These are phyloP conservation scores for Venusia cambrica DNA, from an alignment of 2,888 invertebrate species.

Conservation along the genomic window DNA sequence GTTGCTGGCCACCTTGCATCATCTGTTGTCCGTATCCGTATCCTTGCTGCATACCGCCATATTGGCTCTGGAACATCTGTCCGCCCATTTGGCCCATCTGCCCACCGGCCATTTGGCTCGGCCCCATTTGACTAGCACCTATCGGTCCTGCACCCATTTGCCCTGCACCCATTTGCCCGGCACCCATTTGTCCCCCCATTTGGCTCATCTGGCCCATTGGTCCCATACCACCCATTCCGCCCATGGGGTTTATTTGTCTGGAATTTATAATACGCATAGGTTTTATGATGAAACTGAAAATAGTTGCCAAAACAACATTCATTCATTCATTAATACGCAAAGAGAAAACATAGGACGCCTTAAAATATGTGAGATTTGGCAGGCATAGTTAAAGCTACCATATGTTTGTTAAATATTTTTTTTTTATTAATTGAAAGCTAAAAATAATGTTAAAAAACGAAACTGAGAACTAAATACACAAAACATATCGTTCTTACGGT, in stretches of 20 bases:
- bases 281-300: no score
- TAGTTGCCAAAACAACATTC: no score
- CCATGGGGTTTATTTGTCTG: conserved; percentile 76
- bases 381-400: no score
- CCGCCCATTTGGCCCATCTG: conserved; percentile 74
- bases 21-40: conserved; percentile 73
- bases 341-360: no score
- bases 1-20: conserved; percentile 77
- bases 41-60: conserved; percentile 83
- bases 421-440: no score
- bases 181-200: no score
- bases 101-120: conserved; percentile 63
- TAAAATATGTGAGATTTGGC: no score
- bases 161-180: conserved; percentile 56
- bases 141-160: conserved; percentile 64
- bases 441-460: no score
- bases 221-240: conserved; percentile 59
- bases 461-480: no score
- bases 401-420: no score
- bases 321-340: no score
- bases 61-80: conserved; percentile 82
- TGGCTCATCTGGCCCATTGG: conserved; percentile 66
- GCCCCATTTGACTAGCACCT: conserved; percentile 62
- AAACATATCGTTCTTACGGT: no score
- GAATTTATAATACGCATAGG: conserved; percentile 14